A percentile compares a stretch with the other conserved stretches of the same genome.
These are phyloP conservation scores for Hemicentrotus pulcherrimus DNA, from an alignment of 35 echinoderm and acorn worm species.

Conservation along the genomic window DNA sequence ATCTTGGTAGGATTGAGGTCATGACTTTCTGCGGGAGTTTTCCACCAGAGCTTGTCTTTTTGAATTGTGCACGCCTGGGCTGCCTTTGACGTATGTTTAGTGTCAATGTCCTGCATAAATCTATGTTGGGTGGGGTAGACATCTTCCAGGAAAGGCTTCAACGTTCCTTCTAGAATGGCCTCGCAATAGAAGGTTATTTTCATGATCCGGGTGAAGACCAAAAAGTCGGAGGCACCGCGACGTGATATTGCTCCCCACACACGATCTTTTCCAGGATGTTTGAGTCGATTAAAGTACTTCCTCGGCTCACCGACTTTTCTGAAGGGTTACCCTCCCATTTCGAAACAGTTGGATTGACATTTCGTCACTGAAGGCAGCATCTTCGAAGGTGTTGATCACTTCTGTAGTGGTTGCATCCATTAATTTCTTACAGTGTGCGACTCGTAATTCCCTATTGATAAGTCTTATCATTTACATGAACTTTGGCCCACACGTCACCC, in stretches of 20 bases:
- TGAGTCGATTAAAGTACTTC: too few relatives aligned
- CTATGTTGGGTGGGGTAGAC: neutral
- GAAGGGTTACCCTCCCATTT: too few relatives aligned
- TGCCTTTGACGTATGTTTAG: neutral
- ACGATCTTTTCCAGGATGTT: too few relatives aligned
- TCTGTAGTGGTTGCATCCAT: neutral
- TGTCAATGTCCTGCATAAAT: neutral
- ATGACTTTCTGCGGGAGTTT: conserved; percentile 17
- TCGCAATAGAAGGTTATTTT: too few relatives aligned
- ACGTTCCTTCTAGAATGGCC: too few relatives aligned
- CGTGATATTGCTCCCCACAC: too few relatives aligned
- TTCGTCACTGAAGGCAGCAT: neutral
- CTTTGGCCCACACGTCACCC: conserved; percentile 30
- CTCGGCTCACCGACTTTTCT: too few relatives aligned
- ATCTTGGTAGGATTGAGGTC: conserved; percentile 34
- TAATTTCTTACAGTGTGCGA: too few relatives aligned
- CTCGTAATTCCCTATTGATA: too few relatives aligned
- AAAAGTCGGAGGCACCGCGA: too few relatives aligned
- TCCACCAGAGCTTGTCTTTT: conserved; percentile 1
- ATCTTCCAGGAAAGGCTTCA: conserved; percentile 1
- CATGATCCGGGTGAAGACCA: too few relatives aligned
- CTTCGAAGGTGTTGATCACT: conserved; percentile 51
- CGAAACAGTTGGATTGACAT: too few relatives aligned
- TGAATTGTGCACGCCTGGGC: neutral
- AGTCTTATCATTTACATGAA: conserved; percentile 28